Conservation (phyloP, 2,888 invertebrate species). For the Zygothrica quintamaculata region DNA sequence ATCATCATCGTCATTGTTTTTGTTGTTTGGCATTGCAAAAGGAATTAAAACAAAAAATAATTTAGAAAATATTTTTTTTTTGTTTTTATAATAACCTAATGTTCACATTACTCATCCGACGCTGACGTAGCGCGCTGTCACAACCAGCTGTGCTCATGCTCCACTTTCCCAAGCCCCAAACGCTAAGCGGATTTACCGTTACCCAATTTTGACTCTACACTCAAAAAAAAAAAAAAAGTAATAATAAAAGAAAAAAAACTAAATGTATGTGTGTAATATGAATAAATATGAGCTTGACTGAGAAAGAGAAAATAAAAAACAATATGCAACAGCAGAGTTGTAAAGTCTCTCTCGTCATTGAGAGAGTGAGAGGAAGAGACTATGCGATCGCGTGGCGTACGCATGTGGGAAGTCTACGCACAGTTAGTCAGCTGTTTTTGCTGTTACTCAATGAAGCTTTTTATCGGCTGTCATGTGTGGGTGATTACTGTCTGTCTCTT, state of each 20-base stretch:
- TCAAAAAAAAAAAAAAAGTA: too few relatives aligned
- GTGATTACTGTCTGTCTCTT: slow-evolving; percentile 7
- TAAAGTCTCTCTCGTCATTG: too few relatives aligned
- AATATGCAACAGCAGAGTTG: slow-evolving; percentile 1
- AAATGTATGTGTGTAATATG: slow-evolving; percentile 49
- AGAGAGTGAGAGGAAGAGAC: slow-evolving; percentile 20
- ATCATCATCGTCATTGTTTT: slow-evolving; percentile 15
- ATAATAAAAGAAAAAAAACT: too few relatives aligned
- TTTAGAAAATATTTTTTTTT: slow-evolving; percentile 24
- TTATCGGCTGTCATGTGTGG: slow-evolving; percentile 36
- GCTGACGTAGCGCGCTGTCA: slow-evolving; percentile 32
- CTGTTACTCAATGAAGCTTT: slow-evolving; percentile 58
- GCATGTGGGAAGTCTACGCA: slow-evolving; percentile 48
- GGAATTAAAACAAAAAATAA: slow-evolving; percentile 11
- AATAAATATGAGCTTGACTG: too few relatives aligned
- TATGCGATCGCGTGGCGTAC: slow-evolving; percentile 51
- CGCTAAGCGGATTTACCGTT: slow-evolving; percentile 45
- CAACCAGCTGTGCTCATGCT: slow-evolving; percentile 49
- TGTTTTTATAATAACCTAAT: slow-evolving; percentile 49
- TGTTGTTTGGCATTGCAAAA: slow-evolving; percentile 40
- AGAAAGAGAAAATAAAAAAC: not conserved
- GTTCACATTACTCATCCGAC: slow-evolving; percentile 51
- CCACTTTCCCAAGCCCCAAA: slow-evolving; percentile 55
- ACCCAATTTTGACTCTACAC: slow-evolving; percentile 36
- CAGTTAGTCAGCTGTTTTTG: slow-evolving; percentile 56